Conservation (phyloP, 1,140 invertebrate genomes). For the Apis mellifera region DNA sequence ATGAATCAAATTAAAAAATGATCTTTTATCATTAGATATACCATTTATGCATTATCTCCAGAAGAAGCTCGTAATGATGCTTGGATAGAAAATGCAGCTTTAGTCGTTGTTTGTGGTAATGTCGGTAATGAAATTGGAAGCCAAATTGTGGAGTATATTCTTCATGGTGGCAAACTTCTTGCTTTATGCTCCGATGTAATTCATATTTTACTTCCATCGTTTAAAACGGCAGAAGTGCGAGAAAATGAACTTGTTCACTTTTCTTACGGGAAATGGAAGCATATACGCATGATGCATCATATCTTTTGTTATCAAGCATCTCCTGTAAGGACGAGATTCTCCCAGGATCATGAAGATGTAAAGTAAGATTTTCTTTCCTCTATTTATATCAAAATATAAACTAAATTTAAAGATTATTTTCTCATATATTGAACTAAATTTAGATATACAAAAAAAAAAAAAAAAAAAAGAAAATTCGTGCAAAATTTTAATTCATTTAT, state of each 20-base stretch:
- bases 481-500: too few relatives aligned
- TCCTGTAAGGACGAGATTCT: slow-evolving; percentile 89
- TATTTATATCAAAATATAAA: too few relatives aligned
- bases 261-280: slow-evolving; percentile 91
- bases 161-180: slow-evolving; percentile 88
- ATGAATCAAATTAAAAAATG: not conserved
- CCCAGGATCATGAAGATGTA: slow-evolving; percentile 84
- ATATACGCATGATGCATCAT: slow-evolving; percentile 92
- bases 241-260: slow-evolving; percentile 92
- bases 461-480: not conserved
- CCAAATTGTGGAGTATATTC: slow-evolving; percentile 87
- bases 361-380: slow-evolving; percentile 75
- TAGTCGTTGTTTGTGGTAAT: slow-evolving; percentile 90
- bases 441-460: not conserved
- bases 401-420: not conserved
- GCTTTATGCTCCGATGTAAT: slow-evolving; percentile 92
- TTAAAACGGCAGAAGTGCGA: slow-evolving; percentile 90
- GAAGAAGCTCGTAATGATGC: slow-evolving; percentile 84
- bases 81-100: slow-evolving; percentile 87
- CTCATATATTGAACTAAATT: too few relatives aligned
- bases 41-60: slow-evolving; percentile 86
- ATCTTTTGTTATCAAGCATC: slow-evolving; percentile 93
- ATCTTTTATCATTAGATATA: slow-evolving; percentile 83
- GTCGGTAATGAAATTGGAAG: slow-evolving; percentile 85
- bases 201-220: slow-evolving; percentile 88